Percentiles rank a stretch among this genome's conserved stretches.
These are phyloP conservation scores for Trichopria drosophilae DNA, from an alignment of 2,888 invertebrate genomes.

Conservation along the genomic window DNA sequence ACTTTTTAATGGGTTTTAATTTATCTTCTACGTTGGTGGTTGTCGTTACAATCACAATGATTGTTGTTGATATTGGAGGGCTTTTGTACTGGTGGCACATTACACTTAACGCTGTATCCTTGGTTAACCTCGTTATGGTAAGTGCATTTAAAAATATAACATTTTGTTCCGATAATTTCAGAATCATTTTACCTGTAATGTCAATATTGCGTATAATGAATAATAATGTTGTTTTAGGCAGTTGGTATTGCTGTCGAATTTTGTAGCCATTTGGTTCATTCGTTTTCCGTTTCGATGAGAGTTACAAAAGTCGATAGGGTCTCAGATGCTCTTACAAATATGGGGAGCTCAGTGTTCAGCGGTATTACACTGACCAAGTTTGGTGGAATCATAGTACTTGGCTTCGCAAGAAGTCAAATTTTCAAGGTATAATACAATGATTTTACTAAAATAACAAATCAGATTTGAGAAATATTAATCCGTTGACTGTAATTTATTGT, in stretches of 20 bases:
- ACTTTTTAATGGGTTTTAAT: conserved; percentile 90
- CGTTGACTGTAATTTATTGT: no score
- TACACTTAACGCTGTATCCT: conserved; percentile 92
- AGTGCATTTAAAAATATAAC: no score
- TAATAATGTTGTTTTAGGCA: conserved; percentile 71
- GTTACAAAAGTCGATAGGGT: conserved; percentile 75
- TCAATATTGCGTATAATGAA: no score
- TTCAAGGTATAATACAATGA: conserved; percentile 67
- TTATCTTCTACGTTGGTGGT: conserved; percentile 87
- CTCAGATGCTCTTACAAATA: conserved; percentile 79
- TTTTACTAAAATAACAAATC: conserved; percentile 41
- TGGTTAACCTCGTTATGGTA: conserved; percentile 96
- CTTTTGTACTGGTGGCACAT: conserved; percentile 98
- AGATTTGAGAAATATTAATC: no score
- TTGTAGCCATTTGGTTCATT: conserved; percentile 93
- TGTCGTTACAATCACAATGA: conserved; percentile 89
- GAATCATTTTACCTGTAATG: neutral
- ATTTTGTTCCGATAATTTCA: neutral
- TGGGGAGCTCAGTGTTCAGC: conserved; percentile 91
- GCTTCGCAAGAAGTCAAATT: conserved; percentile 96
- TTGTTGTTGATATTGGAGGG: conserved; percentile 88
- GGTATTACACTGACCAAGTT: conserved; percentile 98
- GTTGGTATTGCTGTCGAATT: conserved; percentile 98
- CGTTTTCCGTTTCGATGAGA: conserved; percentile 79
- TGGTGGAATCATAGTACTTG: conserved; percentile 93